phyloP scores from a whole-genome alignment of 1,140 invertebrate species.

The Hycleus cichorii region DNA sequence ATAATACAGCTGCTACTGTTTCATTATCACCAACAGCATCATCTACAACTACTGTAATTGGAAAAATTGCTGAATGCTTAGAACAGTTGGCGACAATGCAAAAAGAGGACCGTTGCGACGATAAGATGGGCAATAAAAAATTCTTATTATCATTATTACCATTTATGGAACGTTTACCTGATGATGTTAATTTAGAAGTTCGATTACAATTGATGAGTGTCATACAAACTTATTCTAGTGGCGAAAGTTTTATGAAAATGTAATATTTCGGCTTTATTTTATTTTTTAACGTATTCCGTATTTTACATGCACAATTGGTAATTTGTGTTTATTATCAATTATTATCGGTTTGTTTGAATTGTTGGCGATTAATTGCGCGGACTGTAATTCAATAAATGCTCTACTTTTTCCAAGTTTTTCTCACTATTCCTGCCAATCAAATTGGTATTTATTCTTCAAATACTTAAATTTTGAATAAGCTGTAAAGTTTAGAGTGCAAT shows the following conservation, averaged over 20 bases:
- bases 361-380: no score
- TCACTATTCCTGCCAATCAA: no score
- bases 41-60: background rate
- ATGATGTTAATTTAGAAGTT: slow-evolving; percentile 32
- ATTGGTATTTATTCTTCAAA: no score
- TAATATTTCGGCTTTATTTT: background rate
- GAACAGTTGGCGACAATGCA: slow-evolving; percentile 19
- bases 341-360: no score
- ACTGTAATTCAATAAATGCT: no score
- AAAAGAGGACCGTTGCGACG: slow-evolving; percentile 23
- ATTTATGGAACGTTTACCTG: slow-evolving; percentile 28
- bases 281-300: no score
- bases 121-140: slow-evolving; percentile 30
- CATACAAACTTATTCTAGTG: slow-evolving; percentile 23
- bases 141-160: slow-evolving; percentile 29
- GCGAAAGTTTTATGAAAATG: slow-evolving; percentile 15
- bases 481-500: no score
- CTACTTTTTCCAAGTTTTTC: no score
- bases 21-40: background rate
- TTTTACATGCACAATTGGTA: no score
- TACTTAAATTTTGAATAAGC: no score
- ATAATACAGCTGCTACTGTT: background rate
- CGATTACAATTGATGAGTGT: slow-evolving; percentile 30
- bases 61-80: slow-evolving; percentile 14
- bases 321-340: no score